Evolutionary conservation across 1,140 invertebrate species (phyloP).

Genomic region (Heliconius hewitsoni): DNA sequence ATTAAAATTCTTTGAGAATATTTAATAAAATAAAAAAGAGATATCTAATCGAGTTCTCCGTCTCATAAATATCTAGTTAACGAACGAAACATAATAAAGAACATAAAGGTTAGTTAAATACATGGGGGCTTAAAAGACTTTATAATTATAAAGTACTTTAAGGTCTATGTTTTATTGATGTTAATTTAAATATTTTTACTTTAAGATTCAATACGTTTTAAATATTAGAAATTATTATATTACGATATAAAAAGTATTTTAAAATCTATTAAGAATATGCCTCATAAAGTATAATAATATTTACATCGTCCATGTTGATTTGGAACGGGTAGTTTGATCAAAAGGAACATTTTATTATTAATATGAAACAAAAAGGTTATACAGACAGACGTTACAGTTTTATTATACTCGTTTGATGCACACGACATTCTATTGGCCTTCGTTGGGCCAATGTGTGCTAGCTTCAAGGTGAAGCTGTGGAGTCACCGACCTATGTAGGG

Average conservation of each 20-base stretch:
- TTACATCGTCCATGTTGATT: background rate
- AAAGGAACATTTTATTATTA: background rate
- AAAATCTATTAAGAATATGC: background rate
- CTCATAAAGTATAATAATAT: background rate
- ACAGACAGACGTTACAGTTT: slow-evolving; percentile 13
- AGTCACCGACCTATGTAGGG: slow-evolving; percentile 54
- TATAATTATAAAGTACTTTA: no score
- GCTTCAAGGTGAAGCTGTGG: slow-evolving; percentile 45
- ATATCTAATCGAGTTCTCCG: background rate
- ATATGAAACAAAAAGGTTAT: background rate
- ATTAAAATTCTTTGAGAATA: no score
- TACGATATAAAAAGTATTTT: background rate
- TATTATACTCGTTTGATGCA: slow-evolving; percentile 17
- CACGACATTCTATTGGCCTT: slow-evolving; percentile 34
- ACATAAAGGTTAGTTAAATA: background rate
- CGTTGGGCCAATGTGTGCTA: slow-evolving; percentile 13
- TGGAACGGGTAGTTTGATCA: background rate
- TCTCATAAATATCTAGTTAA: background rate
- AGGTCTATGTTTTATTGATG: no score
- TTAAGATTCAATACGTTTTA: background rate
- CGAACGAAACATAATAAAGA: background rate
- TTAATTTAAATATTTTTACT: no score
- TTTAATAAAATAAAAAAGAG: no score
- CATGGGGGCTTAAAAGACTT: no score
- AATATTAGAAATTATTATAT: background rate